A percentile compares a stretch with the other conserved stretches of the same genome.
Conservation (phyloP, 2,797 vertebrate species). For the Pangasius djambal region DNA sequence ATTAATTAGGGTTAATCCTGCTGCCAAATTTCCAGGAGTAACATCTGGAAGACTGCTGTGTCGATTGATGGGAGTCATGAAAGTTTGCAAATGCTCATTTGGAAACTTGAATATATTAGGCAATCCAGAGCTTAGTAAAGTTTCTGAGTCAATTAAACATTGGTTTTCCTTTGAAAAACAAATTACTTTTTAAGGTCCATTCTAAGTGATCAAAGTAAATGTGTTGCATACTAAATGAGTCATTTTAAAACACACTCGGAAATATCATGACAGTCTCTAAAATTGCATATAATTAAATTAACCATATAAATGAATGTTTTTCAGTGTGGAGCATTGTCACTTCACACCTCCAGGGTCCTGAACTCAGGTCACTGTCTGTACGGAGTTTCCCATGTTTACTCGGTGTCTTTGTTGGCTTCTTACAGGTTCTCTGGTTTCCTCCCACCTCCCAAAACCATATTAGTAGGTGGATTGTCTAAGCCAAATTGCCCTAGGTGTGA, state of each 20-base stretch:
- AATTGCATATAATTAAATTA: background rate
- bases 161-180: background rate
- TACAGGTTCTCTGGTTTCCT: background rate
- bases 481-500: background rate
- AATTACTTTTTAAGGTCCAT: background rate
- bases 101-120: background rate
- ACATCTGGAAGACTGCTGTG: constrained; percentile 37
- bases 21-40: constrained; percentile 42
- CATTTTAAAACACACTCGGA: background rate
- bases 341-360: background rate
- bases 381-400: too few relatives aligned
- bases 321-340: too few relatives aligned
- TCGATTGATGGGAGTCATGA: background rate
- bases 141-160: background rate
- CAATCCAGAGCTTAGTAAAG: background rate
- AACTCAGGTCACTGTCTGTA: background rate
- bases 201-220: background rate
- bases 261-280: background rate
- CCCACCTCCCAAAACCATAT: background rate
- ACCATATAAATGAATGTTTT: background rate
- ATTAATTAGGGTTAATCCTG: constrained; percentile 47
- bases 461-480: background rate
- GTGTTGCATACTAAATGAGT: background rate
- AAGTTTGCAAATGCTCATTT: constrained; percentile 8
- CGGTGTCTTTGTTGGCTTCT: background rate